These are phyloP conservation scores for Notothenia rossii DNA, from an alignment of 2,113 vertebrate species.

Conservation along the genomic window DNA sequence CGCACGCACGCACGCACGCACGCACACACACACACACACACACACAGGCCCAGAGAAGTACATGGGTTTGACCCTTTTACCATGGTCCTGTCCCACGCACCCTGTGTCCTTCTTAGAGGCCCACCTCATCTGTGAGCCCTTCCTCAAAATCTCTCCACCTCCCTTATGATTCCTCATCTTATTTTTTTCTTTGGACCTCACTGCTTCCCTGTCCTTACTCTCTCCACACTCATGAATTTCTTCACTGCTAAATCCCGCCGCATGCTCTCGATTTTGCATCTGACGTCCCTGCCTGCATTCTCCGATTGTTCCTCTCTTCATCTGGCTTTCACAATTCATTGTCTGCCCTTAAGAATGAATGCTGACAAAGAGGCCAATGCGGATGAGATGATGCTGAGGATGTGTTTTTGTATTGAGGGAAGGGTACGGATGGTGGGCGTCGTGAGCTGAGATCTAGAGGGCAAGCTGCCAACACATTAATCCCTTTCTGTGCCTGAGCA, in stretches of 20 bases:
- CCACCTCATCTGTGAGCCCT: slow-evolving; percentile 13
- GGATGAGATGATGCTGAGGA: slow-evolving; percentile 47
- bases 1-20: not conserved
- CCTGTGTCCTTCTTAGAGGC: slow-evolving; percentile 29
- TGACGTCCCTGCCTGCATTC: slow-evolving; percentile 25
- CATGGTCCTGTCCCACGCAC: slow-evolving; percentile 14
- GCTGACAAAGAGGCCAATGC: slow-evolving; percentile 42
- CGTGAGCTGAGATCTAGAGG: slow-evolving; percentile 45
- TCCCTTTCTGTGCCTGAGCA: slow-evolving; percentile 56
- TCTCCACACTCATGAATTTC: slow-evolving; percentile 37
- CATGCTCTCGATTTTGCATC: slow-evolving; percentile 19
- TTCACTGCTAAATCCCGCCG: slow-evolving; percentile 25
- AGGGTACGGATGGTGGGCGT: slow-evolving; percentile 16
- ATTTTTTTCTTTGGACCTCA: slow-evolving; percentile 9
- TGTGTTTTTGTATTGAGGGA: slow-evolving; percentile 36
- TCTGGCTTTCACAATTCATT: slow-evolving; percentile 25
- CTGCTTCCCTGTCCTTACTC: slow-evolving; percentile 8
- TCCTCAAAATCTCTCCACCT: slow-evolving; percentile 12
- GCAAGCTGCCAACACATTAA: slow-evolving; percentile 60
- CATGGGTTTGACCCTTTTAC: slow-evolving; percentile 53
- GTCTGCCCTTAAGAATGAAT: slow-evolving; percentile 40
- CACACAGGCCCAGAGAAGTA: not conserved
- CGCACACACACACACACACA: not conserved
- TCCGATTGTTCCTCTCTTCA: slow-evolving; percentile 27
- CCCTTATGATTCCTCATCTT: slow-evolving; percentile 45